Conservation (phyloP, 2,797 vertebrate species). For the Pangasius krempfi region DNA sequence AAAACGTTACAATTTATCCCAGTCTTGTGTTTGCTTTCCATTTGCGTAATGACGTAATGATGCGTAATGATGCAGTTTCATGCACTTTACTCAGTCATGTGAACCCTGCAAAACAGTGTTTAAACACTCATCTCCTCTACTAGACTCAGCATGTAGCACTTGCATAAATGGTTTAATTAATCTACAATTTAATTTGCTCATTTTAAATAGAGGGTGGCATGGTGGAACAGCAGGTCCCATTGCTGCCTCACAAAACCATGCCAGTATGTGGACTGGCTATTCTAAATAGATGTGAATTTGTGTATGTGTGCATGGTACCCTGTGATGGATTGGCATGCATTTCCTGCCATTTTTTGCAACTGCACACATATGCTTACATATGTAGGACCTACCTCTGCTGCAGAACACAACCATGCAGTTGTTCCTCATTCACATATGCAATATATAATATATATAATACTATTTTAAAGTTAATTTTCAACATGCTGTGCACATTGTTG, state of each 20-base stretch:
- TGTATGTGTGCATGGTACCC: background rate
- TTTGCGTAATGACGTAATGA: slow-evolving; percentile 6
- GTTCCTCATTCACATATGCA: background rate
- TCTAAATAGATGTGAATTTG: background rate
- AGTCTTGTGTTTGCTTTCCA: slow-evolving; percentile 8
- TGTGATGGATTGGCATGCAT: background rate
- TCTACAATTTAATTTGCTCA: background rate
- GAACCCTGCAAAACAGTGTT: background rate
- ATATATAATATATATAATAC: background rate
- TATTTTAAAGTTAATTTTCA: background rate
- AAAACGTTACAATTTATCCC: background rate
- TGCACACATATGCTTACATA: background rate
- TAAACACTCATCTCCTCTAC: slow-evolving; percentile 18
- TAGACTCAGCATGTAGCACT: background rate
- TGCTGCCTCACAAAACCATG: background rate
- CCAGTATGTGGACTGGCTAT: background rate
- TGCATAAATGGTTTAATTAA: background rate
- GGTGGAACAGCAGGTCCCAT: background rate
- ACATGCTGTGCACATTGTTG: background rate
- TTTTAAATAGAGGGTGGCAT: background rate
- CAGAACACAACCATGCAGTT: background rate
- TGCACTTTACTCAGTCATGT: slow-evolving; percentile 23
- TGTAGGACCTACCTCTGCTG: background rate
- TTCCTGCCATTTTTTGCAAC: background rate
- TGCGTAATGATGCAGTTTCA: background rate